These are phyloP conservation scores for Stenodera caucasica DNA, from an alignment of 2,888 invertebrate genomes.

Conservation along the genomic window DNA sequence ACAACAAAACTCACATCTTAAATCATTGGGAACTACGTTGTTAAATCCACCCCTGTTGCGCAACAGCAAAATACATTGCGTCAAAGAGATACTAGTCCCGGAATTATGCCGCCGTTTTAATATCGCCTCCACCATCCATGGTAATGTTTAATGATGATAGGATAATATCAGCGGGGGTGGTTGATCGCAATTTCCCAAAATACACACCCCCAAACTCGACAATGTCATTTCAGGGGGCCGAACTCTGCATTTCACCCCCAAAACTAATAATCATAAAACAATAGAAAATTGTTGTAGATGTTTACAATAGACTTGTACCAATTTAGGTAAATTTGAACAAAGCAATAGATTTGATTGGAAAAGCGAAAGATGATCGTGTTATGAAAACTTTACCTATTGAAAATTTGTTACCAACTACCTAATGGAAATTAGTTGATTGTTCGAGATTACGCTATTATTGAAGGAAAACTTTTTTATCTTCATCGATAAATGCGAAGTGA, in stretches of 20 bases:
- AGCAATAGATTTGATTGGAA: no score
- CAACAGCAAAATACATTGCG: constrained; percentile 9
- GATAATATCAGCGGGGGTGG: background rate
- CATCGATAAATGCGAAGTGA: no score
- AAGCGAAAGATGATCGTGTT: no score
- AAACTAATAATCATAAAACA: no score
- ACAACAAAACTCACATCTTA: background rate
- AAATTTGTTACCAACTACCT: background rate
- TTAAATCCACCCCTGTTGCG: constrained; percentile 10
- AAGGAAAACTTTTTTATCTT: no score
- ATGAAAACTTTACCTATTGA: background rate
- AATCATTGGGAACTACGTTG: constrained; percentile 8
- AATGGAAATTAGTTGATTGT: no score
- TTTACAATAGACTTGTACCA: no score
- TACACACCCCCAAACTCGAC: background rate
- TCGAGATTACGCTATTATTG: no score
- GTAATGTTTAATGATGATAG: no score
- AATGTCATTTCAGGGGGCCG: background rate
- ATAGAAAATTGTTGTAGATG: no score
- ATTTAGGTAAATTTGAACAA: no score
- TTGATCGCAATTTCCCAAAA: background rate
- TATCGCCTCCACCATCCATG: background rate
- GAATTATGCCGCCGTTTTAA: constrained; percentile 13
- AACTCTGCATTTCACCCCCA: no score
- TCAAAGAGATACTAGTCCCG: constrained; percentile 9